Conservation (phyloP, 2,797 vertebrate genomes). For the Erethizon dorsatum region DNA sequence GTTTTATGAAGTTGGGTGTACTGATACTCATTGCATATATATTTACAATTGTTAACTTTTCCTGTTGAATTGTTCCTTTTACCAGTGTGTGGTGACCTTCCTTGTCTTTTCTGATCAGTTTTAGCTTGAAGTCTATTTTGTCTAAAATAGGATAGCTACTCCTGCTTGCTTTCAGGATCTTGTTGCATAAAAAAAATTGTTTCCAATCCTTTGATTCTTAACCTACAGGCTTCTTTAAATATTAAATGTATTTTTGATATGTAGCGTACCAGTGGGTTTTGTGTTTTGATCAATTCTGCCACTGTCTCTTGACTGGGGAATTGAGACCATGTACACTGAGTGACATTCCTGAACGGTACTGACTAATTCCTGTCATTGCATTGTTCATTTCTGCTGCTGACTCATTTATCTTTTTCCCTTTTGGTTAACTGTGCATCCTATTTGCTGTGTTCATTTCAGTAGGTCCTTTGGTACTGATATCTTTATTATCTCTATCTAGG, state of each 20-base stretch:
- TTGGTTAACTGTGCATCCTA: not conserved
- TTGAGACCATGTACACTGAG: not conserved
- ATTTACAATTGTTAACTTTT: not conserved
- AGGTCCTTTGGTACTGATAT: not conserved
- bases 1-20: not conserved
- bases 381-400: not conserved
- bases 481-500: not conserved
- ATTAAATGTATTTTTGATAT: not conserved
- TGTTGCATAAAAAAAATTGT: not conserved
- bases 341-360: not conserved
- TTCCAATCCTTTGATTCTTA: not conserved
- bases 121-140: not conserved
- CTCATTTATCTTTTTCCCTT: not conserved
- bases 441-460: not conserved
- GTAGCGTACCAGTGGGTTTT: not conserved
- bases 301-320: not conserved
- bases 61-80: not conserved
- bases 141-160: not conserved
- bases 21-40: not conserved
- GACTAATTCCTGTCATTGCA: not conserved
- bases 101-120: not conserved
- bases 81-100: not conserved
- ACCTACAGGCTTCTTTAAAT: not conserved
- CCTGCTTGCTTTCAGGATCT: not conserved
- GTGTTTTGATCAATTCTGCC: not conserved